Base-by-base conservation (phyloP, 23 tunicate genomes). In the Clavelina lepadiformis region DNA sequence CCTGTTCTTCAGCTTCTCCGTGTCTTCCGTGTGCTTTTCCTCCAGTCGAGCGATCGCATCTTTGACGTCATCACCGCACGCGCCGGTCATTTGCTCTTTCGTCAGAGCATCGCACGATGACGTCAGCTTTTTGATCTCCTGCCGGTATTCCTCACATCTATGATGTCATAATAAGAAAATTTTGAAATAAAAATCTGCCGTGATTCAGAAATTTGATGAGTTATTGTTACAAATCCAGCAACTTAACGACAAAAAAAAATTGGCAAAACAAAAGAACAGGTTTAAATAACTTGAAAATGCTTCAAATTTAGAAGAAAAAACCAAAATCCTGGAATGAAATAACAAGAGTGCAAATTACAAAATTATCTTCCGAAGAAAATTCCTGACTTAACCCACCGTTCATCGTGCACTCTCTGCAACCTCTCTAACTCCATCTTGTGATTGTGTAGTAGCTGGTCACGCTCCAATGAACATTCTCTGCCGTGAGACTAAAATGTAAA, bases 11-110 rank as follows among this genome's bases (percentile, higher is more conserved):
- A 77, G 56, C 38, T 52, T 56, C 2, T 78, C 75, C 58, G 57
- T 78, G 33, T 85, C 94, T 45, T 64, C 80, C 46, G 71, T 71
- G 74, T 78, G 51, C 50, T 68, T 58, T 36, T 55, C 49, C 36
- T 57, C 30, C 26, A 78, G 32, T 57, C 46, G 75, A 22, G 24
- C 46, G 5, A 73, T 35, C 18, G 30, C 13, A 4, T 4, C 28
- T 28, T 63, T 47, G 5, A 56, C 26, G 33, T 61, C 67, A 5
- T 35, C 33, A 22, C 22, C 71, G 21, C 35, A 51, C 3, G 53
- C 8, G 38, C 36, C 20, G 6, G 35, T 29, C 3, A 31, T 29
- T 20, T 31, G 62, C 63, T 61, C 38, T 65, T 51, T 65, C 56
- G 37, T 38, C 29, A 73, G 51, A 13, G 20, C 53, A 28, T 76